Base-by-base conservation (phyloP, 1,140 invertebrate species). In the Phenacoccus solenopsis region DNA sequence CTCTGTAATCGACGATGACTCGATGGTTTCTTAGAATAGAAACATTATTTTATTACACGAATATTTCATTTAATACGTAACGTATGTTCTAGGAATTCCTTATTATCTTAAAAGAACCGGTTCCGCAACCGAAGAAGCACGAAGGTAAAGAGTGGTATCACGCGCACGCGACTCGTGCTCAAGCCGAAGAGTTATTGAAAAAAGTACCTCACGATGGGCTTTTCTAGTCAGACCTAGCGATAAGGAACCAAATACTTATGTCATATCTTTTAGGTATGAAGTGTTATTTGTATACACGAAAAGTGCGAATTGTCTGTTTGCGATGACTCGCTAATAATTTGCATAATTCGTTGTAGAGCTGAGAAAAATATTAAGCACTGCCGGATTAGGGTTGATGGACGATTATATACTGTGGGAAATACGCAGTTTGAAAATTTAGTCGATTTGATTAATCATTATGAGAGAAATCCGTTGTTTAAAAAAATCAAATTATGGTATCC, bases 351-450 rank as follows among this genome's bases (percentile, higher is more conserved):
- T 76, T 74, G 71, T 75, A 94, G 93, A 76, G 91, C 91, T 24
- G 92, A 96, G 75, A 90, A 88, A 22, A 90, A 93, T 79, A 96
- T 98, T 69, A 98, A 97, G 77, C 95, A 98, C 77, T 98, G 96
- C 79, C 85, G 91, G 68, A 93, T 98, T 27, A 91, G 91, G 78
- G 82, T 90, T 56, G 95, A 98, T 77, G 94, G 93, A 2, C 83
- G 94, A 0, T 77, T 96, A 0, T 98, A 93, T 77, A 88, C 88
- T 0, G 93, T 98, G 74, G 94, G 94, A 12, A 89, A 86, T 1
- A 89, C 90, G 49, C 88, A 92, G 76, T 98, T 97, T 82, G 94
- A 98, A 80, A 95, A 88, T 75, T 81, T 98, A n/a, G 89, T 95
- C 0, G 93, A 96, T 72, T 82, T 98, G 71, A 88, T 98, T 1